Evolutionary conservation across 2,113 vertebrate species (phyloP).

Genomic region (Empidonax traillii): DNA sequence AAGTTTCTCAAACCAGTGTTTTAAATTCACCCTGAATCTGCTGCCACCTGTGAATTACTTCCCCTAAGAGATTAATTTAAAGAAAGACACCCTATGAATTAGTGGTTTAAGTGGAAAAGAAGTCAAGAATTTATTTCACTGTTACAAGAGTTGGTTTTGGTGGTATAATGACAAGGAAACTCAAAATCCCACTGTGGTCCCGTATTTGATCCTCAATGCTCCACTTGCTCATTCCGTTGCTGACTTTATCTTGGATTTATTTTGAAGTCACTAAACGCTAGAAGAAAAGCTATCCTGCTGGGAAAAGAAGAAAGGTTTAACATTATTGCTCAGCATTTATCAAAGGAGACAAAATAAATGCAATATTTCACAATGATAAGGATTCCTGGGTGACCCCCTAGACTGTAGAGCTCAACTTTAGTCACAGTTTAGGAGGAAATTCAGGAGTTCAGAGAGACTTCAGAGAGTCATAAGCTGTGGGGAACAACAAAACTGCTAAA

Average conservation of each 20-base stretch:
- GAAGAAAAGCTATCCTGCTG: not conserved
- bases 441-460: not conserved
- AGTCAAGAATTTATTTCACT: not conserved
- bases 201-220: not conserved
- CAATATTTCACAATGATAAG: not conserved
- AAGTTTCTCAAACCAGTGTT: not conserved
- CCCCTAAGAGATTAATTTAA: not conserved
- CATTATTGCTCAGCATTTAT: not conserved
- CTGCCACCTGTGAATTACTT: not conserved
- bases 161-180: not conserved
- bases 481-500: not conserved
- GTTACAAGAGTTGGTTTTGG: not conserved
- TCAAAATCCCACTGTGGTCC: not conserved
- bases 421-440: not conserved
- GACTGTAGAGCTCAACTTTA: not conserved
- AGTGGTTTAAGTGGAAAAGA: not conserved
- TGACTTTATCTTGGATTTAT: not conserved
- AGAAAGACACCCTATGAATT: not conserved
- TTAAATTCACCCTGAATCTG: not conserved
- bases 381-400: not conserved
- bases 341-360: not conserved
- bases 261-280: not conserved
- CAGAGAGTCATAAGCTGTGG: not conserved
- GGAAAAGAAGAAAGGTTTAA: not conserved
- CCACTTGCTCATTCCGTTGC: not conserved